These are phyloP conservation scores for Protosalanx chinensis DNA, from an alignment of 2,797 vertebrate genomes.

Conservation along the genomic window DNA sequence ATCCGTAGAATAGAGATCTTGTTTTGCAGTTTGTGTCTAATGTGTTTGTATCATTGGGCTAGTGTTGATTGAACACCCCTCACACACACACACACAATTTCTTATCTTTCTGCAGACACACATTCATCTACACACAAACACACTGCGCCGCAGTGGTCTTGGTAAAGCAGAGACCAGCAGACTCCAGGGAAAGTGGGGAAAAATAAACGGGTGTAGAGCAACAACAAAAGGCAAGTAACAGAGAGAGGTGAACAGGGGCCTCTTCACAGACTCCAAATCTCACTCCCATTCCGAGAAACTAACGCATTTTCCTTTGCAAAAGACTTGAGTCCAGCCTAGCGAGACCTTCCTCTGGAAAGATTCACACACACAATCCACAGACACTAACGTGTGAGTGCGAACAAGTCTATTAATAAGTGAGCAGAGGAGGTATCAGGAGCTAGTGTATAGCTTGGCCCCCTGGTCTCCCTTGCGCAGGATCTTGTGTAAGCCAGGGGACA, in stretches of 20 bases:
- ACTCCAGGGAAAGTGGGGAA: not conserved
- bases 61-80: constrained; percentile 30
- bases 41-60: constrained; percentile 37
- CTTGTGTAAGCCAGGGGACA: constrained; percentile 88
- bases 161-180: constrained; percentile 65
- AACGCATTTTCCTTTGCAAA: not conserved
- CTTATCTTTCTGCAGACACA: too few relatives aligned
- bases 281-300: not conserved
- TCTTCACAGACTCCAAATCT: not conserved
- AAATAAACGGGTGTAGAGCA: not conserved
- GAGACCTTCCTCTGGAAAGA: not conserved
- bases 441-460: constrained; percentile 59
- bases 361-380: not conserved
- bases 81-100: constrained; percentile 32
- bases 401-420: constrained; percentile 33
- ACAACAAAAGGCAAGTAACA: not conserved
- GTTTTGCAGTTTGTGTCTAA: constrained; percentile 10
- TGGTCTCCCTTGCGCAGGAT: constrained; percentile 87
- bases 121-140: not conserved
- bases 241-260: not conserved
- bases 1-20: constrained; percentile 62
- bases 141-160: constrained; percentile 44
- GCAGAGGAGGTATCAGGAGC: constrained; percentile 55
- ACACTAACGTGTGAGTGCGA: not conserved
- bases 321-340: not conserved